Base-by-base conservation (phyloP, 2,888 invertebrate genomes). In the Phorcus lineatus region DNA sequence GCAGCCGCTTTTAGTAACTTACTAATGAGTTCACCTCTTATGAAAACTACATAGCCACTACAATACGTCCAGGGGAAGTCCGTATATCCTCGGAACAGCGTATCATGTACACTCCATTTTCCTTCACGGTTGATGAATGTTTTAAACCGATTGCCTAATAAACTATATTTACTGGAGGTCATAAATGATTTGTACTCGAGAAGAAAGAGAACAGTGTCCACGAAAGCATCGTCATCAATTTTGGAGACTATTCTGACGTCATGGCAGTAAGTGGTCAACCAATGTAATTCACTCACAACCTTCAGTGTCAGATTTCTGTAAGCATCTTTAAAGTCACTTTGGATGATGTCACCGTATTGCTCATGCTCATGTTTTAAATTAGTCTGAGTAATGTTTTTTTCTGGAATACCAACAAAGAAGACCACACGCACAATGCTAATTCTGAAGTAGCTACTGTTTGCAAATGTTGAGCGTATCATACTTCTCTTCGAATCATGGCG, bases 61-160 rank as follows among this genome's bases (percentile, higher is more conserved):
- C 90, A 90, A 80, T 90, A 90, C 22, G 85, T 79, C n/a, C 80
- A 80, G 0, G 90, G 90, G 31, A 83, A 86, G 31, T 54, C 54
- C 2, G 79, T 74, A 1, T 79, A 74, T 0, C 52, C 75, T 31
- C 76, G 80, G 31, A 81, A 83, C 28, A 81, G 81, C 24, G 81
- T 74, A 1, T 80, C 82, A 76, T 80, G 75, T 79, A 83, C 62
- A 81, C 66, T 17, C 81, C 81, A 28, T 80, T 74, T 7, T 57
- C 36, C 0, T 81, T 78, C 52, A 74, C 79, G 22, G 16, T 82
- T 78, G 19, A 86, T 82, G 1, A 1, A 6, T 11, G 47, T 47
- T 47, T 6, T 47, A 47, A 11, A 47, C 47, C 11, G 47, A 13
- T 47, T 47, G 47, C 47, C 7, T 13, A 47, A 13, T 4, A 47